Conservation (phyloP, 2,797 vertebrate genomes). For the Notolepis coatsorum region DNA sequence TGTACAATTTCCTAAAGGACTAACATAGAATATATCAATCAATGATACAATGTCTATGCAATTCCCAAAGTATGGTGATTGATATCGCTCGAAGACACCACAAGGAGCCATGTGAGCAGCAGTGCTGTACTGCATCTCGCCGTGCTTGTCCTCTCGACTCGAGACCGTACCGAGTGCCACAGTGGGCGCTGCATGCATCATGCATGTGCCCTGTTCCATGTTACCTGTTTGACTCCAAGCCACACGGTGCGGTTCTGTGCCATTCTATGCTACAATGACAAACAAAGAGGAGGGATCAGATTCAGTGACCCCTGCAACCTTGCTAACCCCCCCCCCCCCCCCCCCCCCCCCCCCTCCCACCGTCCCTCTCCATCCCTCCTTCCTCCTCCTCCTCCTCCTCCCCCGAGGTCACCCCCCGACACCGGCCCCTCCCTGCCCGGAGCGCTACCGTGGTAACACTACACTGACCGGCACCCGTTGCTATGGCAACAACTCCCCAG, state of each 20-base stretch:
- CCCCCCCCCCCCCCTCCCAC: constrained; percentile 38
- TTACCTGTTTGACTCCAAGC: constrained; percentile 27
- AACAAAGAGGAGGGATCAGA: constrained; percentile 66
- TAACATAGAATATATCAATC: too few relatives aligned
- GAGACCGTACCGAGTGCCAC: too few relatives aligned
- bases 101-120: too few relatives aligned
- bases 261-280: constrained; percentile 40
- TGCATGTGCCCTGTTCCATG: too few relatives aligned
- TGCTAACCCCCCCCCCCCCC: constrained; percentile 44
- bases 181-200: too few relatives aligned
- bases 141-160: too few relatives aligned
- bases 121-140: too few relatives aligned
- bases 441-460: constrained; percentile 80
- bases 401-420: background rate
- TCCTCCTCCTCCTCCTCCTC: background rate
- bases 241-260: background rate
- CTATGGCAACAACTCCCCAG: constrained; percentile 74
- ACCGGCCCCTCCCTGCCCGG: constrained; percentile 54
- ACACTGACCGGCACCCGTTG: constrained; percentile 80
- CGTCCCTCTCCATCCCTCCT: background rate
- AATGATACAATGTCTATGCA: too few relatives aligned
- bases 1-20: too few relatives aligned
- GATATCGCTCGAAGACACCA: too few relatives aligned
- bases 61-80: too few relatives aligned
- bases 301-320: constrained; percentile 82